Conservation (phyloP, 92 coral and sea anemone genomes). For the Isaurus tuberculatus region DNA sequence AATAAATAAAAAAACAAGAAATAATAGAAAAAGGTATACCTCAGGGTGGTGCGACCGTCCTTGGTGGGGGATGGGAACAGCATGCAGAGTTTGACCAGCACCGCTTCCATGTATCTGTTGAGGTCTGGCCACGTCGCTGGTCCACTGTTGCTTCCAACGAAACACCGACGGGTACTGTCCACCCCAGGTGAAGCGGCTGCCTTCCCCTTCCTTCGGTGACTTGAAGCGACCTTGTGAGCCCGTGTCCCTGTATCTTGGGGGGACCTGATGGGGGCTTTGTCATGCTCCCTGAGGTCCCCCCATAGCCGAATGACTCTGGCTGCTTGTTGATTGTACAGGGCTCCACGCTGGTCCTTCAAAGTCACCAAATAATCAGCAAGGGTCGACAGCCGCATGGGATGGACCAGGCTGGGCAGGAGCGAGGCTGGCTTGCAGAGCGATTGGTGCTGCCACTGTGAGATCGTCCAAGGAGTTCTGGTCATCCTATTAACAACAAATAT, state of each 20-base stretch:
- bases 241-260: not conserved
- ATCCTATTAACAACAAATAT: too few relatives aligned
- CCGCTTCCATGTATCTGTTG: slow-evolving; percentile 21
- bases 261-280: not conserved
- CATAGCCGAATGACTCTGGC: not conserved
- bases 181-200: slow-evolving; percentile 18
- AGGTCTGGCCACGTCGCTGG: not conserved
- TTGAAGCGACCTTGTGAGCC: too few relatives aligned
- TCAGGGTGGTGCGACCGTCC: not conserved
- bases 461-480: too few relatives aligned
- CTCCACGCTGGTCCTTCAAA: not conserved
- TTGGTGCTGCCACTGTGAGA: too few relatives aligned
- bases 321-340: not conserved
- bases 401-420: too few relatives aligned
- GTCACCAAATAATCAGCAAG: not conserved
- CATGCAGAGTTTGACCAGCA: not conserved
- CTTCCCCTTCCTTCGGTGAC: too few relatives aligned
- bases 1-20: too few relatives aligned
- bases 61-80: not conserved
- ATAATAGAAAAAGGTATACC: not conserved
- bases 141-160: slow-evolving; percentile 16
- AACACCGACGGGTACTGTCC: slow-evolving; percentile 31
- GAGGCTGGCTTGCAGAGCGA: too few relatives aligned
- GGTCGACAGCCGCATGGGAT: too few relatives aligned
- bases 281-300: not conserved